Evolutionary conservation across 2,888 invertebrate species (phyloP).

Genomic region (Sturmia bella): DNA sequence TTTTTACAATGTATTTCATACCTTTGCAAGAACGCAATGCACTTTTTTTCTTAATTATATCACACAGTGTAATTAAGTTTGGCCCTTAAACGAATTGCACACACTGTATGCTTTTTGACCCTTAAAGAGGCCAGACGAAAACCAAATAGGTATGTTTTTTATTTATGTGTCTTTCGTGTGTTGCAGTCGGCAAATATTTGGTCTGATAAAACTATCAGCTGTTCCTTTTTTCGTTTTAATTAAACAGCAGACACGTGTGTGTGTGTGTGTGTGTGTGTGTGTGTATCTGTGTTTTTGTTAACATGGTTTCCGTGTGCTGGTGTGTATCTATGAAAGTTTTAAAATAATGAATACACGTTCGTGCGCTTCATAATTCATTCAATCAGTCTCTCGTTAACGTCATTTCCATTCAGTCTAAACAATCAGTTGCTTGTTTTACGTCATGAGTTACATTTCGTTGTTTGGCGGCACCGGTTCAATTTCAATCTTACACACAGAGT

Average conservation of each 20-base stretch:
- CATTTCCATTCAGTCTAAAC: constrained; percentile 47
- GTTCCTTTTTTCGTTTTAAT: constrained; percentile 29
- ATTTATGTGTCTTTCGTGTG: constrained; percentile 15
- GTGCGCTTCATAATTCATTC: constrained; percentile 25
- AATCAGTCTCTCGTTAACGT: constrained; percentile 44
- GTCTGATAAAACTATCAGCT: constrained; percentile 39
- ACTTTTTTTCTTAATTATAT: not conserved
- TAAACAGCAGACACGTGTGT: not conserved
- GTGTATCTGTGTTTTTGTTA: not conserved
- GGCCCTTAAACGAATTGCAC: constrained; percentile 11
- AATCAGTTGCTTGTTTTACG: constrained; percentile 65
- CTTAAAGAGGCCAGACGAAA: constrained; percentile 40
- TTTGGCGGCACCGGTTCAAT: constrained; percentile 44
- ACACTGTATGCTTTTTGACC: constrained; percentile 42
- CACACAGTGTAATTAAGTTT: not conserved
- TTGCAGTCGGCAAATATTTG: constrained; percentile 4
- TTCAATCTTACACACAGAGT: constrained; percentile 49
- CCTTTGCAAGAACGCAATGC: no score
- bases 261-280: constrained; percentile 5
- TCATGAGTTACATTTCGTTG: constrained; percentile 62
- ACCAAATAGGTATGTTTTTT: constrained; percentile 18
- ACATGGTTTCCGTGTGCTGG: not conserved
- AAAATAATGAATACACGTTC: constrained; percentile 7
- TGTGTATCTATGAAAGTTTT: not conserved
- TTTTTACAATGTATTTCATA: no score